Percentiles rank a stretch among this genome's conserved stretches.
Evolutionary conservation across 2,113 vertebrate species (phyloP).

Genomic region (Sclerurus mexicanus): DNA sequence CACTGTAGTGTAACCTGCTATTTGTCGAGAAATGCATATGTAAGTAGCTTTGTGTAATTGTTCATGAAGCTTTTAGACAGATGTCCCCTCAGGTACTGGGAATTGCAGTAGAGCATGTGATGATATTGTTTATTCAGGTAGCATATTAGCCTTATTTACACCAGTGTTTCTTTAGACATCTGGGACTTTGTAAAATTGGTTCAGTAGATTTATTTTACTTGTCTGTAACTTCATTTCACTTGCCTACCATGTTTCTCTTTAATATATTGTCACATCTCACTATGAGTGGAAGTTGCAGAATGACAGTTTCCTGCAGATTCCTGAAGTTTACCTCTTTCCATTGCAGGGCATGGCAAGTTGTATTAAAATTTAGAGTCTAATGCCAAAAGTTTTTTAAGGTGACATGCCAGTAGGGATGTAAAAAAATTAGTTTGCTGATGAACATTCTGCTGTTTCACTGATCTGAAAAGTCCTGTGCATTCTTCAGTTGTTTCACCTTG

Average conservation of each 20-base stretch:
- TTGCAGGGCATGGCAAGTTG: not conserved
- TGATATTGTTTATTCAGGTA: constrained; percentile 7
- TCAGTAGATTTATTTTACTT: constrained; percentile 8
- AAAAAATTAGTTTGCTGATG: not conserved
- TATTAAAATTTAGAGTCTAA: not conserved
- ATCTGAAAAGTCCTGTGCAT: not conserved
- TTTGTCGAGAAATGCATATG: not conserved
- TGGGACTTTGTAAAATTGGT: not conserved
- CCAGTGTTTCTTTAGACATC: not conserved
- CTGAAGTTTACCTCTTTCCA: not conserved
- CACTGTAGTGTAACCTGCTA: not conserved
- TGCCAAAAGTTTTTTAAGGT: no score
- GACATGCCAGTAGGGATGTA: not conserved
- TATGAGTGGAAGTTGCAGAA: not conserved
- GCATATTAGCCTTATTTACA: not conserved
- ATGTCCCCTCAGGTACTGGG: not conserved
- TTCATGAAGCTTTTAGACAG: not conserved
- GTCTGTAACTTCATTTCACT: not conserved
- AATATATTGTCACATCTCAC: not conserved
- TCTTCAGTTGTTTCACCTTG: not conserved
- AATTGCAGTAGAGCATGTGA: not conserved
- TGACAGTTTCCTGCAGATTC: not conserved
- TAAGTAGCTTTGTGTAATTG: not conserved
- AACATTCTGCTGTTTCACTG: not conserved
- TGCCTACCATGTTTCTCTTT: not conserved